Base-by-base conservation (phyloP, 2,888 invertebrate genomes). In the Philhelius pedissequus region DNA sequence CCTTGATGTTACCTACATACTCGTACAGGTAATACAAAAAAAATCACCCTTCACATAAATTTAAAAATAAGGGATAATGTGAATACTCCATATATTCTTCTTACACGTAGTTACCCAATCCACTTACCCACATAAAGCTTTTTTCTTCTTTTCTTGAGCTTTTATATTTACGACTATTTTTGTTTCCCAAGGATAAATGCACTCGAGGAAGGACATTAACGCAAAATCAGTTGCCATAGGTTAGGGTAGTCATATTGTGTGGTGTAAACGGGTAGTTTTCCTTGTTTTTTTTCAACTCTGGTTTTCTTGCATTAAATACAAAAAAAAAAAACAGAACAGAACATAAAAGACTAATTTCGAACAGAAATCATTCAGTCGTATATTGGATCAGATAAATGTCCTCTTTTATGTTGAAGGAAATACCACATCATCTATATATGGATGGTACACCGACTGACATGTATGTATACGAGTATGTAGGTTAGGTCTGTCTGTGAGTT, bases 191-290 rank as follows among this genome's bases (percentile, higher is more conserved):
- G 38, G 54, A 78, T 62, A 73, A 78, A 69, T 69, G 66, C 32
- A 20, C 40, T 52, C 30, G 15, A 64, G 18, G 64, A 83, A 74
- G 74, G 78, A 74, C 78, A 83, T 78, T 70, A 78, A 83, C 74
- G 78, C 69, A 64, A 69, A 74, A 74, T 68, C 73, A 69, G 30
- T 83, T 83, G 50, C 56, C 74, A 78, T 83, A 83, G 82, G 78
- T 83, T 70, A 74, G 73, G 73, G 38, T 32, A 54, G 71, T 54
- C 82, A 48, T n/a, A 68, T 73, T 77, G 66, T 68, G 40, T 45
- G 38, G 62, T 30, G 7, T 43, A 43, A 38, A 15, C 15, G 58
- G 35, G 38, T 38, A 40, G 58, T 58, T 40, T 58, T n/a, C n/a
- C n/a, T 48, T 25, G 2, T 18, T 30, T 30, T 45, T 30, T 30